Conservation (phyloP, 2,888 invertebrate species). For the Cantharis nigra region DNA sequence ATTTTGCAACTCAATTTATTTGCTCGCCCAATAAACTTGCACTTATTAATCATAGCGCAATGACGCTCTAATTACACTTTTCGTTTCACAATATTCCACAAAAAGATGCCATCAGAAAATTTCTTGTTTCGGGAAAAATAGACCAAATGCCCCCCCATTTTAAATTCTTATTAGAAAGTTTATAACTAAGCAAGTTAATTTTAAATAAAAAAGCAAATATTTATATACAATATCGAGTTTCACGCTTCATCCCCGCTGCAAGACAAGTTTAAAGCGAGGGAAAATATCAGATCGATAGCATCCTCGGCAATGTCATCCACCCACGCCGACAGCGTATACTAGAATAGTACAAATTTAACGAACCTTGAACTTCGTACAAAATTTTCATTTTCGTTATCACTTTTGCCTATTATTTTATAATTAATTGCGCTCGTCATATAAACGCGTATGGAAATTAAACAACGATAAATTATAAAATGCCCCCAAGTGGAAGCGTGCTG, state of each 20-base stretch:
- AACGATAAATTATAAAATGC: not conserved
- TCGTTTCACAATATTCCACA: not conserved
- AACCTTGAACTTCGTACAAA: conserved; percentile 17
- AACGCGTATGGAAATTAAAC: not conserved
- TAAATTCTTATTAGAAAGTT: not conserved
- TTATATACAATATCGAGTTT: not conserved
- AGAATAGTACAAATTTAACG: not conserved
- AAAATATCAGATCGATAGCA: conserved; percentile 8
- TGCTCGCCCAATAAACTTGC: not conserved
- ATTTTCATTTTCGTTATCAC: not conserved
- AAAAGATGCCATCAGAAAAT: not conserved
- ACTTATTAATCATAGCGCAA: not conserved
- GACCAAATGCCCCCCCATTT: not conserved
- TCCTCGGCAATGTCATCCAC: conserved; percentile 7
- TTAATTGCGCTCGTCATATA: not conserved
- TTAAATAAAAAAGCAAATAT: not conserved
- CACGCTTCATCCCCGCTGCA: not conserved
- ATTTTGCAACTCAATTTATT: not conserved
- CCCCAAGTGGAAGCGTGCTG: not conserved
- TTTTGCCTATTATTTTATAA: not conserved
- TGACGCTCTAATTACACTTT: not conserved
- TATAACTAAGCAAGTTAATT: not conserved
- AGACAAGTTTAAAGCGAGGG: not conserved
- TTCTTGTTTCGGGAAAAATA: not conserved
- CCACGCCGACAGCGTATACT: not conserved